Evolutionary conservation across 1,140 invertebrate species (phyloP).

Genomic region (Cotesia typhae): DNA sequence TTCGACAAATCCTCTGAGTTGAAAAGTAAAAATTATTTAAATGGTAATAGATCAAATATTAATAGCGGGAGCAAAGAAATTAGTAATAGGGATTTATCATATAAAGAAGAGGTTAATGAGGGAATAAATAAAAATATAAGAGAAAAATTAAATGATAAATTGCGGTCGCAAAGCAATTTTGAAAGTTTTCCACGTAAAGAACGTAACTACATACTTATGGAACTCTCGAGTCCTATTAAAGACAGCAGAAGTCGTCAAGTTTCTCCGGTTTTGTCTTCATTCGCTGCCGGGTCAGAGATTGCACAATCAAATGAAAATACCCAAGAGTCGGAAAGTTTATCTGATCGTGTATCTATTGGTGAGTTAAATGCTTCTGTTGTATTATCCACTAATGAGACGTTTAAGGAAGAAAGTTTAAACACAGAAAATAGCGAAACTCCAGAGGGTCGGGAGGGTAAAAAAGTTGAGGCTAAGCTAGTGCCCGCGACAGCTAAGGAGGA

Average conservation of each 20-base stretch:
- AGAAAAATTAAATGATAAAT: background rate
- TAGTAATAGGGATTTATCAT: background rate
- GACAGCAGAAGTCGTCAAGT: conserved; percentile 28
- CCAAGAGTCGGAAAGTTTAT: conserved; percentile 38
- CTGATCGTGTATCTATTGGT: conserved; percentile 20
- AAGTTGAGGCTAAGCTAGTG: background rate
- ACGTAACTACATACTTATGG: conserved; percentile 49
- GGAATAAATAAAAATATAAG: background rate
- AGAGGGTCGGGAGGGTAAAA: background rate
- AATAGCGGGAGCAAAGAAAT: background rate
- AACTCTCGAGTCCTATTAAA: conserved; percentile 48
- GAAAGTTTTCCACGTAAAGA: conserved; percentile 49
- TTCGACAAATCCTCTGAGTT: background rate
- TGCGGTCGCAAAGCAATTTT: conserved; percentile 34
- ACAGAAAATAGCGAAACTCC: too few relatives aligned
- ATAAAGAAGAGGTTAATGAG: background rate
- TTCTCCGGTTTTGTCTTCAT: background rate
- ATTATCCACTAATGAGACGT: conserved; percentile 4
- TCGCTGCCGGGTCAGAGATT: background rate
- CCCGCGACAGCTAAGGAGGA: conserved; percentile 16
- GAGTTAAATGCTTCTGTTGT: conserved; percentile 18
- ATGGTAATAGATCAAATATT: too few relatives aligned
- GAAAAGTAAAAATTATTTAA: too few relatives aligned
- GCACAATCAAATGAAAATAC: conserved; percentile 22
- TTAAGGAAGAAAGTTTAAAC: background rate